Evolutionary conservation across 2,797 vertebrate genomes (phyloP).

Genomic region (Typhlichthys eigenmanni): DNA sequence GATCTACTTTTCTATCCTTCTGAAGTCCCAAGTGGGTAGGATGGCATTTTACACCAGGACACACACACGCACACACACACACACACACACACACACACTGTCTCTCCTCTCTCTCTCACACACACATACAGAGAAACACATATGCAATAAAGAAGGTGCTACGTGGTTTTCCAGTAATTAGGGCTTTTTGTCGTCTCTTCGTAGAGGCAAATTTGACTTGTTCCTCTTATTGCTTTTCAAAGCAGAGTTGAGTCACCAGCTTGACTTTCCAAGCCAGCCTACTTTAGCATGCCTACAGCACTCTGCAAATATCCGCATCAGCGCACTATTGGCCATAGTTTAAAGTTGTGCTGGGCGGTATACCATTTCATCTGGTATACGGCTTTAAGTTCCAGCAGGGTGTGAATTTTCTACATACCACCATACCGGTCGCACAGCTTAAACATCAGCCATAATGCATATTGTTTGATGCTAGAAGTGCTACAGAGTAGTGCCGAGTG

Average conservation of each 20-base stretch:
- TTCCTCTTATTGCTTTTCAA: not conserved
- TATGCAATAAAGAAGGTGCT: not conserved
- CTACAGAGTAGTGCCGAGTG: no score
- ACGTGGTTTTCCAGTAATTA: slow-evolving; percentile 1
- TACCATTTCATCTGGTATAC: no score
- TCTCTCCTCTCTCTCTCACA: not conserved
- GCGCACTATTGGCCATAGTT: no score
- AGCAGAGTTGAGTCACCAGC: not conserved
- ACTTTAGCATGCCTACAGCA: not conserved
- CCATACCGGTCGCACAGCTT: no score
- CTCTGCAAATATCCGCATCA: no score
- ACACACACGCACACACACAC: not conserved
- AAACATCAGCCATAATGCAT: no score
- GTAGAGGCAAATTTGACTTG: not conserved
- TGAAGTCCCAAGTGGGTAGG: slow-evolving; percentile 49
- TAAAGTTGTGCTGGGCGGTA: no score
- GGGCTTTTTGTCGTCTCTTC: slow-evolving; percentile 3
- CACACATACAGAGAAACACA: not conserved
- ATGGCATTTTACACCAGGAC: slow-evolving; percentile 63
- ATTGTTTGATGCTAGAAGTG: no score
- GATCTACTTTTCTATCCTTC: slow-evolving; percentile 29
- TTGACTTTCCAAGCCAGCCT: not conserved
- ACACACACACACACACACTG: not conserved
- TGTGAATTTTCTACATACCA: no score
- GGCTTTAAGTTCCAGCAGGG: no score